Evolutionary conservation across 2,797 vertebrate species (phyloP), one percentile per base, ranked within the genome.

Genomic region (Micromesistius poutassou): DNA sequence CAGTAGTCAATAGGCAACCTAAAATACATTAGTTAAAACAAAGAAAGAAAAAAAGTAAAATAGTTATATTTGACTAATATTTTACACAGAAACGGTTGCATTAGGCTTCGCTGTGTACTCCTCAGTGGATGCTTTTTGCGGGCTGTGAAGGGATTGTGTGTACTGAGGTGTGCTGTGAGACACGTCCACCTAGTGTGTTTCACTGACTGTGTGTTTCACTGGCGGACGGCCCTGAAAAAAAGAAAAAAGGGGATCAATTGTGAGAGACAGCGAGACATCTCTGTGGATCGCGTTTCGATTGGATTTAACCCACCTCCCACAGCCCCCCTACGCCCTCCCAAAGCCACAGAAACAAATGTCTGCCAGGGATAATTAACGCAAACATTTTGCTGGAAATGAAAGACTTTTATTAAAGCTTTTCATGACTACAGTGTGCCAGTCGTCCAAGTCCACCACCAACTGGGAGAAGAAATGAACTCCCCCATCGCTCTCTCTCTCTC

Each of bases 401-500:
- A 93, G 92, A 94, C 94, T 91, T 74, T 93, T 93, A 93, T 94
- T 91, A 90, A 88, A 85, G 87, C 77, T 87, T 94, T 93, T 94
- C 91, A 93, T 93, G 92, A 93, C 70, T 71, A 13, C 83, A 72
- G 80, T 87, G 83, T 90, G 88, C 91, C 93, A 91, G 90, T 88
- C 82, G 90, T 89, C 89, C 88, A 91, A 66, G 50, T 71, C 70
- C 89, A 87, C 93, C 93, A 93, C 94, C 93, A 94, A 92, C 94
- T 89, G 94, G 89, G 94, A 90, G 79, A 92, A 92, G 14, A 94
- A 93, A 94, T 94, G 88, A 95, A 94, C 91, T 94, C 90, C 85
- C 88, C 83, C 87, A 82, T 91, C 46, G 9, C 55, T 62, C 55
- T 62, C 55, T 9, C 62, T 28, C 62, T n/a, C 50, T 62, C 50